Conservation (phyloP, 1,140 invertebrate species). For the Chironomus tepperi region DNA sequence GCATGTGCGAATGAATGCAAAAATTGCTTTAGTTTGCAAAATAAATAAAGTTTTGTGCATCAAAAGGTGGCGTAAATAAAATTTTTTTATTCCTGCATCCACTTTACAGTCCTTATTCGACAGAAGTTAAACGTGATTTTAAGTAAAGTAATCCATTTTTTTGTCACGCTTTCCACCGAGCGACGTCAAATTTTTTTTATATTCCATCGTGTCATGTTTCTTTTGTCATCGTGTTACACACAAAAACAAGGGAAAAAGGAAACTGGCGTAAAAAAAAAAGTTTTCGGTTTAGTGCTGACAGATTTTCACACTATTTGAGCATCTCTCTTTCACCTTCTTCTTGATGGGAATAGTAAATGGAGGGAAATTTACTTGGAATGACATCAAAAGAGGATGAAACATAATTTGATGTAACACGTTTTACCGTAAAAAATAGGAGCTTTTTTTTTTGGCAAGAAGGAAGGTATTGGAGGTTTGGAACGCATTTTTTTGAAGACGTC, state of each 20-base stretch:
- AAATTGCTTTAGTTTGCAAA: too few relatives aligned
- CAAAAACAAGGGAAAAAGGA: not conserved
- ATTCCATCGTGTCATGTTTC: conserved; percentile 8
- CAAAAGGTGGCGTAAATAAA: not conserved
- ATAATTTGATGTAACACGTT: not conserved
- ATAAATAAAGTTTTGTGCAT: not conserved
- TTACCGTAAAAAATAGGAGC: not conserved
- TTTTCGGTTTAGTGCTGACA: conserved; percentile 1
- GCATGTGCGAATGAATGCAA: not conserved
- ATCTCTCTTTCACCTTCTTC: not conserved
- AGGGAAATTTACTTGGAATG: too few relatives aligned
- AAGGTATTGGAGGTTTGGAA: too few relatives aligned
- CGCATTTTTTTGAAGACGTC: too few relatives aligned
- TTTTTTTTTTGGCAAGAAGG: too few relatives aligned
- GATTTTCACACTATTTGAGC: conserved; percentile 7
- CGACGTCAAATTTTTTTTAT: not conserved
- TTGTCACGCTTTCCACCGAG: not conserved
- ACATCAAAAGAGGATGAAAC: not conserved
- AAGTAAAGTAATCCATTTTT: not conserved
- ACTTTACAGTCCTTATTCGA: not conserved
- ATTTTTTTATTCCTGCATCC: not conserved
- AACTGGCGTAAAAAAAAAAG: not conserved
- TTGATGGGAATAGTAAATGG: too few relatives aligned
- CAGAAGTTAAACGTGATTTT: conserved; percentile 9
- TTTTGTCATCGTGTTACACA: not conserved